A percentile compares a stretch with the other conserved stretches of the same genome.
These are phyloP conservation scores for Nannoperca obscura DNA, from an alignment of 2,797 vertebrate genomes.

Conservation along the genomic window DNA sequence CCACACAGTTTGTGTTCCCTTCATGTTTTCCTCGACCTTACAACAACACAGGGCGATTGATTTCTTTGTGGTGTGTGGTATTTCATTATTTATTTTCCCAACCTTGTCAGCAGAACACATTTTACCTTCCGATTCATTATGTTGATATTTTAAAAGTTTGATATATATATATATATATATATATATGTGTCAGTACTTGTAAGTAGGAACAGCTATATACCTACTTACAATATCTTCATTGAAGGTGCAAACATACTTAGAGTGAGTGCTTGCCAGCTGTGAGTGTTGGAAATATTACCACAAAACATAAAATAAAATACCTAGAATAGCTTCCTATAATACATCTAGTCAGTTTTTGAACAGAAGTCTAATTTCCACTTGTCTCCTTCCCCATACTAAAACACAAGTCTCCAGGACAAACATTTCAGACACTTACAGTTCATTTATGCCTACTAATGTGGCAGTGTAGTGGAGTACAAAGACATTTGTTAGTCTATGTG, in stretches of 20 bases:
- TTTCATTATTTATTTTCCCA: conserved; percentile 5
- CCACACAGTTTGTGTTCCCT: conserved; percentile 21
- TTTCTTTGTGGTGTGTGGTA: conserved; percentile 4
- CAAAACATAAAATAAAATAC: background rate
- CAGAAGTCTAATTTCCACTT: background rate
- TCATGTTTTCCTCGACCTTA: conserved; percentile 17
- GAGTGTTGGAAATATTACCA: background rate
- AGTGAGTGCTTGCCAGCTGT: background rate
- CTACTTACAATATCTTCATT: background rate
- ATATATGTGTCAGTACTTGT: no score
- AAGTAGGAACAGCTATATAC: no score
- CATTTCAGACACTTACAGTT: conserved; percentile 6
- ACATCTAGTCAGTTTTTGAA: background rate
- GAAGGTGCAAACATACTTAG: background rate
- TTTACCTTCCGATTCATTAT: background rate
- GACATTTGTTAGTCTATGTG: conserved; percentile 10
- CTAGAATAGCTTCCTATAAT: background rate
- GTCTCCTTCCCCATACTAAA: background rate
- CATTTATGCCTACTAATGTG: conserved; percentile 9
- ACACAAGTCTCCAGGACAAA: background rate
- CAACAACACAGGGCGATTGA: conserved; percentile 20
- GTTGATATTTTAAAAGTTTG: background rate
- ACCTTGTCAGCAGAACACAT: background rate
- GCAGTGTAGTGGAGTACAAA: background rate
- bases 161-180: background rate